These are phyloP conservation scores for Menura novaehollandiae DNA, from an alignment of 2,113 vertebrate genomes.

Conservation along the genomic window DNA sequence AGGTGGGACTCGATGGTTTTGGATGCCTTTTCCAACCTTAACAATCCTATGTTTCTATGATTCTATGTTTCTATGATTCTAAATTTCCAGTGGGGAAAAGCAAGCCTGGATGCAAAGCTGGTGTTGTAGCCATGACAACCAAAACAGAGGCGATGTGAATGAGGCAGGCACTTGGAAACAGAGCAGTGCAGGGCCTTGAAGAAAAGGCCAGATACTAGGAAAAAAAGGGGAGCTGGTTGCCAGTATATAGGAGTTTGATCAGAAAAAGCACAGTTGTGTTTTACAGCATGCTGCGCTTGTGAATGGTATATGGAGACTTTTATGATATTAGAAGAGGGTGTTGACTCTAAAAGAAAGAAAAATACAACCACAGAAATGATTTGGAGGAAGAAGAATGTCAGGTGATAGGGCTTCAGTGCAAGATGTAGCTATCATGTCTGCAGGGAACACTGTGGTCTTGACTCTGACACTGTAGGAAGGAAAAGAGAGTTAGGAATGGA, in stretches of 20 bases:
- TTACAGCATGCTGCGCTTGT: neutral
- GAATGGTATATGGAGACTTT: neutral
- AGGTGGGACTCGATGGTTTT: neutral
- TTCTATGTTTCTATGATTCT: neutral
- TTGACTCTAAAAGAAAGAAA: neutral
- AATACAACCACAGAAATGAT: neutral
- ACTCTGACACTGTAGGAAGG: neutral
- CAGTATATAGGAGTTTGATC: neutral
- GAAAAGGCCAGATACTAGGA: neutral
- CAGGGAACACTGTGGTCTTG: neutral
- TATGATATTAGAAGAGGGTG: neutral
- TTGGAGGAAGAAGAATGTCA: neutral
- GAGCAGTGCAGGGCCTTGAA: neutral
- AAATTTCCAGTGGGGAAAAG: neutral
- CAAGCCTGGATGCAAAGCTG: conserved; percentile 11
- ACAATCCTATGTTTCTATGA: neutral
- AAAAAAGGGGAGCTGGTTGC: neutral
- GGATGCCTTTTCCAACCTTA: neutral
- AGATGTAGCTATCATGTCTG: neutral
- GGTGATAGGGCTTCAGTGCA: neutral
- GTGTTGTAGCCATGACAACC: conserved; percentile 49
- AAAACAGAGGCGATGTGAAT: neutral
- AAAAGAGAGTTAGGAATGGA: neutral
- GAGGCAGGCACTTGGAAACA: neutral
- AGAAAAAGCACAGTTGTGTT: neutral